A percentile compares a stretch with the other conserved stretches of the same genome.
Evolutionary conservation across 2,888 invertebrate genomes (phyloP).

Genomic region (Proisotoma minuta): DNA sequence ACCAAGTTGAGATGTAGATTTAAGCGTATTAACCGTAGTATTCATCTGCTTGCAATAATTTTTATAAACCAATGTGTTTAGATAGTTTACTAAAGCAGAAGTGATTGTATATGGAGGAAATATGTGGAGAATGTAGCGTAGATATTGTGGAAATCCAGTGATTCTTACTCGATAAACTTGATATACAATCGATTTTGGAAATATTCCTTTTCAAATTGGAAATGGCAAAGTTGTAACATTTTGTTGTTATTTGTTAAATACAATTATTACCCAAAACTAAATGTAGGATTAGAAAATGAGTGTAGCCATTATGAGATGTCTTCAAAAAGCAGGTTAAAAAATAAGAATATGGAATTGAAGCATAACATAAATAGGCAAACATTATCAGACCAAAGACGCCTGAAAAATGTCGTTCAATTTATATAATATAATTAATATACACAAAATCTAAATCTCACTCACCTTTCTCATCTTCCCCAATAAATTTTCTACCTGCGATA

Average conservation of each 20-base stretch:
- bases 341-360: conserved; percentile 30
- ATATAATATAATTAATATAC: no score
- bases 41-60: conserved; percentile 18
- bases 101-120: conserved; percentile 34
- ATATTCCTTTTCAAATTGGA: conserved; percentile 19
- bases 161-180: conserved; percentile 14
- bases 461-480: conserved; percentile 15
- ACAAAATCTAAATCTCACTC: no score
- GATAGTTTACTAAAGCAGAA: conserved; percentile 26
- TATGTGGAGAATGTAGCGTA: conserved; percentile 20
- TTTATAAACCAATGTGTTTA: conserved; percentile 19
- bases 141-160: neutral
- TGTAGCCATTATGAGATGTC: conserved; percentile 6
- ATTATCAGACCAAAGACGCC: conserved; percentile 9
- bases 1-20: no score
- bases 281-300: conserved; percentile 17
- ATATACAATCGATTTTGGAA: conserved; percentile 25
- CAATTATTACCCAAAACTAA: conserved; percentile 12
- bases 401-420: no score
- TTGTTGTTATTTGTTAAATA: neutral
- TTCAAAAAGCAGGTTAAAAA: conserved; percentile 7
- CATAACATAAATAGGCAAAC: conserved; percentile 24
- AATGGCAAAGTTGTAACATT: neutral
- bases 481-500: neutral
- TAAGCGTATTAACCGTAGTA: no score